Base-by-base conservation (phyloP, 2,113 vertebrate genomes). In the Microtus pennsylvanicus region DNA sequence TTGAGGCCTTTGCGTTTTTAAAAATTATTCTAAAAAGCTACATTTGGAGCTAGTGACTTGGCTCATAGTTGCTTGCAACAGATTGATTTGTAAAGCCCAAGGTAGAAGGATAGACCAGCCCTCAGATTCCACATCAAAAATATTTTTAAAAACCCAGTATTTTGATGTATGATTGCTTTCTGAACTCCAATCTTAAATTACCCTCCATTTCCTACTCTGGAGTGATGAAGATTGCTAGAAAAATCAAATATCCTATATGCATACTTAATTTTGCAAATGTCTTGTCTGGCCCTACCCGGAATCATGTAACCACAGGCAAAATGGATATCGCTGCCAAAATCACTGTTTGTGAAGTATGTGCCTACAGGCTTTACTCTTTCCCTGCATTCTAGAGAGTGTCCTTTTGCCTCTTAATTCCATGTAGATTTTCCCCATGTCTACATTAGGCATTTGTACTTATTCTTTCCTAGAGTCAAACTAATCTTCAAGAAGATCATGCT, bases 321-420 rank as follows among this genome's bases (percentile, higher is more conserved):
- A 86, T 76, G 50, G 76, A 85, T 14, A 28, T 47, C 45, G 2
- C 28, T 72, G 72, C 70, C 70, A 85, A n/a, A 33, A 16, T 87
- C 30, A 4, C 4, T 81, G 47, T 90, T 88, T 96, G 52, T 19
- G 87, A 88, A 74, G 38, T 52, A 33, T 50, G 47, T 8, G 52
- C 82, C 86, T 47, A 63, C 26, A 45, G 80, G 26, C 70, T 74
- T 81, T 89, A 10, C 77, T 87, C 1, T 76, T 42, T 85, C n/a
- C 35, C 13, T 19, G 13, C 10, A n/a, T 14, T 55, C 10, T 47
- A 76, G 12, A 65, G 45, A 17, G 17, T 83, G 47, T 85, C 38
- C 45, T n/a, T 77, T 92, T 1, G 67, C 81, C 87, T 95, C 87
- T 80, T 93, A n/a, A 19, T 95, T 93, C 77, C 65, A n/a, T 88